Conservation (phyloP, 1,140 invertebrate species). For the Octopus sinensis region DNA sequence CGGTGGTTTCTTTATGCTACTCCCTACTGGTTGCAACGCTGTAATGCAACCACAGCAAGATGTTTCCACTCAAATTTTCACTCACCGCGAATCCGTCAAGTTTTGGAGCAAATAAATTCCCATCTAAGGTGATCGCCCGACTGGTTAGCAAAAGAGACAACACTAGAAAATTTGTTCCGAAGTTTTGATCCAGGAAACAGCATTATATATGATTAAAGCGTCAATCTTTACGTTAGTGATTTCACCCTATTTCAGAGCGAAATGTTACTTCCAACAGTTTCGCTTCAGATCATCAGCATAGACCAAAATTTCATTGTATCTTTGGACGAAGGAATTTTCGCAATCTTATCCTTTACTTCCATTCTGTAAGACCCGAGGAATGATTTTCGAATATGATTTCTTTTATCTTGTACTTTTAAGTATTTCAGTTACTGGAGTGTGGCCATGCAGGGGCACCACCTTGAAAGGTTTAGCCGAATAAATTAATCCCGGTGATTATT, state of each 20-base stretch:
- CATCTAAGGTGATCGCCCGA: background rate
- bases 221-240: background rate
- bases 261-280: slow-evolving; percentile 5
- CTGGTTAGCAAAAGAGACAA: slow-evolving; percentile 4
- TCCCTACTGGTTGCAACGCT: background rate
- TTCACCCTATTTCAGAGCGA: background rate
- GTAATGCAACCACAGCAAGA: background rate
- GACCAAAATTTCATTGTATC: background rate
- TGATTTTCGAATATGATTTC: background rate
- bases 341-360: background rate
- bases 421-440: too few relatives aligned
- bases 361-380: background rate
- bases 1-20: background rate
- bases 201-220: background rate
- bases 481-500: too few relatives aligned
- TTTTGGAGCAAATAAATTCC: background rate
- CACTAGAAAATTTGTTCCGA: background rate
- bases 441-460: too few relatives aligned
- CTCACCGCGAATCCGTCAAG: background rate
- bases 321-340: background rate
- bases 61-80: background rate
- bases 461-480: too few relatives aligned
- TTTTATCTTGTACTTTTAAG: background rate
- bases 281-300: background rate
- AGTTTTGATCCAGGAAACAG: background rate